Base-by-base conservation (phyloP, 2,113 vertebrate species). In the Ameiurus melas region DNA sequence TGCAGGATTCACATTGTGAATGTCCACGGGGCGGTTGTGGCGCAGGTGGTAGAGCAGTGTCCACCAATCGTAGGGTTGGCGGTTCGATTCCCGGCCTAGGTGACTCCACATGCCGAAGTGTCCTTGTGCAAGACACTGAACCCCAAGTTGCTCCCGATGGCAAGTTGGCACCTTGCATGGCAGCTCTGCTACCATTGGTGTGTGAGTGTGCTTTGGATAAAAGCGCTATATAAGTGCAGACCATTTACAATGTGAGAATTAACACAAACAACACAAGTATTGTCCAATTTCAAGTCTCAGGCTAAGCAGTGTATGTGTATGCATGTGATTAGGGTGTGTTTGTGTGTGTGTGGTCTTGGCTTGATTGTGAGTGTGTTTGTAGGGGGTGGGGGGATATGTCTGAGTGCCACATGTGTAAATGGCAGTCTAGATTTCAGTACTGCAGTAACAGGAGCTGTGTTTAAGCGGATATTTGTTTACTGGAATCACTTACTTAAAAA, bases 341-440 rank as follows among this genome's bases (percentile, higher is more conserved):
- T 51, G 53, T 55, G 53, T 22, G 10, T 33, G 73, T 80, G 77
- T 81, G 75, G 73, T 22, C n/a, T 51, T 58, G n/a, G 22, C 36
- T 6, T 82, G 80, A 2, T 53, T 86, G 51, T 51, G 27, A 53
- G 73, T 30, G 55, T 85, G 53, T 47, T 9, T 58, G 84, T 20
- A 10, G 19, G 17, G n/a, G 5, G 20, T 53, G 10, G 30, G n/a
- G 53, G 77, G 27, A n/a, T 33, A 30, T 78, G 60, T 81, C 47
- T 81, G 39, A 64, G 27, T 36, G 60, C 73, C 77, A 79, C 55
- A 79, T 47, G 75, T 66, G 73, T 66, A 57, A 75, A 80, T 51
- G n/a, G 43, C n/a, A 77, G 55, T 57, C 70, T 85, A 55, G 12
- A 19, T 51, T 62, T 13, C 33, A 55, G 14, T 58, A 36, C 4